These are phyloP conservation scores for Drosophila simulans DNA, from an alignment of 1,140 invertebrate species.

Conservation along the genomic window DNA sequence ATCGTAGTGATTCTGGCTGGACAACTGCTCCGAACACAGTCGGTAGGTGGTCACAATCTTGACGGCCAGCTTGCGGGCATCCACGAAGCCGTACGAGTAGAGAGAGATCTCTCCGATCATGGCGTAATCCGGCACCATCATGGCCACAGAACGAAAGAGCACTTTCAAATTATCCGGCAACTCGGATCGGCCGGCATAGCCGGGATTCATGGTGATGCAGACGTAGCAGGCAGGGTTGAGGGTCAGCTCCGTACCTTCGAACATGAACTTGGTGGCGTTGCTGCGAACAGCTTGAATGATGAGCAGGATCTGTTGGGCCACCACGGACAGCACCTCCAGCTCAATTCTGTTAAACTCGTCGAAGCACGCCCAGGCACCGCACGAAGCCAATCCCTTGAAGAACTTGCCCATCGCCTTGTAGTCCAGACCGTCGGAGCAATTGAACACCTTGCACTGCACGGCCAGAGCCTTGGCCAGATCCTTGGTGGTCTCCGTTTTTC, in stretches of 20 bases:
- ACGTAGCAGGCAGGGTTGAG: conserved; percentile 93
- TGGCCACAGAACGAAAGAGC: conserved; percentile 95
- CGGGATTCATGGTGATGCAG: conserved; percentile 97
- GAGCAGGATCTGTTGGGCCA: conserved; percentile 93
- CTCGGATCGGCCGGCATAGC: conserved; percentile 89
- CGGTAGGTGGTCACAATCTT: conserved; percentile 96
- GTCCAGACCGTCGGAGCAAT: conserved; percentile 97
- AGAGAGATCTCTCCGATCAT: conserved; percentile 96
- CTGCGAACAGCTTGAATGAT: conserved; percentile 92
- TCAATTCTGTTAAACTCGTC: conserved; percentile 98
- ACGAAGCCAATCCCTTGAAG: conserved; percentile 94
- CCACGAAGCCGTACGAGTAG: conserved; percentile 94
- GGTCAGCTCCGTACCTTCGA: conserved; percentile 93
- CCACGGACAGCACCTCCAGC: conserved; percentile 93
- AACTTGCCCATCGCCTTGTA: conserved; percentile 97
- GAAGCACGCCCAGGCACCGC: conserved; percentile 97
- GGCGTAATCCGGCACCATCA: conserved; percentile 98
- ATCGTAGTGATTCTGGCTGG: conserved; percentile 94
- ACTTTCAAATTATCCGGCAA: conserved; percentile 96
- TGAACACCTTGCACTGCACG: conserved; percentile 97
- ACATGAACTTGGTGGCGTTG: conserved; percentile 89
- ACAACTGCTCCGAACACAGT: conserved; percentile 95
- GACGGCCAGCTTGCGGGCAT: conserved; percentile 91
- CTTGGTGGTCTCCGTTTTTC: conserved; percentile 96
- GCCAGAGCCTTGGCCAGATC: conserved; percentile 95